Conservation (phyloP, 1,140 invertebrate genomes). For the Colletes gigas region DNA sequence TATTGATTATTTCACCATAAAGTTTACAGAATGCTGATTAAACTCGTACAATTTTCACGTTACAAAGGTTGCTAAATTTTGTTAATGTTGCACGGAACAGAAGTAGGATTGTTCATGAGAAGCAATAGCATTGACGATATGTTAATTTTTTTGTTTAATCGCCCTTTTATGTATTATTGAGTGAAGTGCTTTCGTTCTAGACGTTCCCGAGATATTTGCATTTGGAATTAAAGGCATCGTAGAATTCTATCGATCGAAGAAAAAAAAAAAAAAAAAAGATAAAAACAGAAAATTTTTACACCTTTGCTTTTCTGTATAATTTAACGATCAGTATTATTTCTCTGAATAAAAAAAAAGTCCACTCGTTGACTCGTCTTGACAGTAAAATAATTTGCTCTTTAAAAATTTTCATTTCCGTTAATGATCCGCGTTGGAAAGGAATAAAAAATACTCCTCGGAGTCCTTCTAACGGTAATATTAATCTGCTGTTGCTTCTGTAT, state of each 20-base stretch:
- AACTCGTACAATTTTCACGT: neutral
- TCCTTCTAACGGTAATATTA: constrained; percentile 46
- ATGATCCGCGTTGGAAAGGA: neutral
- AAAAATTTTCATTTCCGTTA: constrained; percentile 10
- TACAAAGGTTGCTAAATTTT: neutral
- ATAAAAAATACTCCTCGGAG: neutral
- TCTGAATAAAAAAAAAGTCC: constrained; percentile 8
- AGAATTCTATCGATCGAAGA: neutral
- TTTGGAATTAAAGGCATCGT: constrained; percentile 16
- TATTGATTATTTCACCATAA: neutral
- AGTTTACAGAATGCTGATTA: neutral
- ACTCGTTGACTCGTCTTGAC: constrained; percentile 29
- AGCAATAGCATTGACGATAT: constrained; percentile 61
- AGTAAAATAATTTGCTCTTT: constrained; percentile 22
- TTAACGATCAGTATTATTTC: neutral
- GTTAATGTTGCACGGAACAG: constrained; percentile 34
- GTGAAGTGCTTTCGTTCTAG: constrained; percentile 30
- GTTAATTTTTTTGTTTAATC: neutral
- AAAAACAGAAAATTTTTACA: neutral
- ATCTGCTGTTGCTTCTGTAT: constrained; percentile 63
- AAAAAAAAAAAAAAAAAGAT: neutral
- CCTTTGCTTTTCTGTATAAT: neutral
- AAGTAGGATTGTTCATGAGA: constrained; percentile 48
- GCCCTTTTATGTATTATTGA: constrained; percentile 12
- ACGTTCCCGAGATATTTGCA: constrained; percentile 15